Conservation (phyloP, 1,140 invertebrate species). For the Mylabris phalerata region DNA sequence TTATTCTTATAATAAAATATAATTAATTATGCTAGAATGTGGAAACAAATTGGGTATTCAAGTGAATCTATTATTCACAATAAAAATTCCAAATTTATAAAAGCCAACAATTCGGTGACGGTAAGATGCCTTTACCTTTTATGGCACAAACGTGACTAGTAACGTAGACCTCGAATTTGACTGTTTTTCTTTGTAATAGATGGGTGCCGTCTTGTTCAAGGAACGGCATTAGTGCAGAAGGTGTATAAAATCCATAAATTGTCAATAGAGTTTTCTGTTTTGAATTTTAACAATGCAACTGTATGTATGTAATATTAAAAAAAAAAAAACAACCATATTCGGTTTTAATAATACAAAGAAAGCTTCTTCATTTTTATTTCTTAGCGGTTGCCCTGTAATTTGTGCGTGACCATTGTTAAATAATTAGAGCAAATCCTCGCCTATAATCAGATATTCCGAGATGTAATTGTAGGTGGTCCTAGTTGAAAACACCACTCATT, state of each 20-base stretch:
- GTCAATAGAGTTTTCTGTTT: not conserved
- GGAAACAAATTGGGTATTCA: not conserved
- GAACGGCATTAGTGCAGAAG: no score
- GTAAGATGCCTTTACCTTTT: slow-evolving; percentile 3
- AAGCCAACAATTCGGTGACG: slow-evolving; percentile 2
- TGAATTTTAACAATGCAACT: not conserved
- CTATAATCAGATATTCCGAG: slow-evolving; percentile 16
- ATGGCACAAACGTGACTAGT: slow-evolving; percentile 11
- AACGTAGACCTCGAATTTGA: slow-evolving; percentile 6
- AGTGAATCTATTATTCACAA: not conserved
- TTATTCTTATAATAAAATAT: not conserved
- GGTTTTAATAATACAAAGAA: not conserved
- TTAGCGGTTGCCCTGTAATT: slow-evolving; percentile 8
- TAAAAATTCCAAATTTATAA: slow-evolving; percentile 5
- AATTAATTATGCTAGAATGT: not conserved
- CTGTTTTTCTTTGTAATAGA: not conserved
- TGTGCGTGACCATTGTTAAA: slow-evolving; percentile 10
- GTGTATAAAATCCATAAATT: not conserved
- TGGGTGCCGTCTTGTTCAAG: not conserved
- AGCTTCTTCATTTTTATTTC: not conserved
- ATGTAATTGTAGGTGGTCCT: slow-evolving; percentile 19
- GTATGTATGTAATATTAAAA: not conserved
- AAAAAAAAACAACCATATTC: not conserved
- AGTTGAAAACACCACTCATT: slow-evolving; percentile 7
- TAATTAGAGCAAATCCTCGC: slow-evolving; percentile 19